phyloP scores from a whole-genome alignment of 2,888 invertebrate genomes.

The Drosophila colorata region DNA sequence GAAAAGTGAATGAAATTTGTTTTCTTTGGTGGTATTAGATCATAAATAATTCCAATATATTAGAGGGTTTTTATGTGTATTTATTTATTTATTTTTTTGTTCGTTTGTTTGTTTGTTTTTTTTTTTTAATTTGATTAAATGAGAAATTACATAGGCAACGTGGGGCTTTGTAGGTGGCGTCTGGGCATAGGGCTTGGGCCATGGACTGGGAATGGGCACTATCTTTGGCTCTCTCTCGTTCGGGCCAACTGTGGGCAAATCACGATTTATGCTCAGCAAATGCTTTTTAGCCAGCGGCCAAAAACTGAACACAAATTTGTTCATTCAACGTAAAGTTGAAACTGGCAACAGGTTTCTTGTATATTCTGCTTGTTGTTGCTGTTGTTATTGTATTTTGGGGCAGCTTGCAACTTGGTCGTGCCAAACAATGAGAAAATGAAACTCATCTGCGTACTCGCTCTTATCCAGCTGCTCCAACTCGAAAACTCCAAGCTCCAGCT shows the following conservation, averaged over 20 bases:
- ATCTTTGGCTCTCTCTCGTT: slow-evolving; percentile 38
- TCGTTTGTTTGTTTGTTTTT: too few relatives aligned
- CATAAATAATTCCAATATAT: neutral
- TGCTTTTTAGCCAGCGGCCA: slow-evolving; percentile 71
- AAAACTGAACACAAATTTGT: slow-evolving; percentile 66
- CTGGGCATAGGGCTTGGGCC: slow-evolving; percentile 3
- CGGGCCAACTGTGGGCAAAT: slow-evolving; percentile 44
- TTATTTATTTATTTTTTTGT: slow-evolving; percentile 45
- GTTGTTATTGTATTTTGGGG: slow-evolving; percentile 44
- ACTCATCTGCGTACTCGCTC: slow-evolving; percentile 73
- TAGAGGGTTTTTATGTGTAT: slow-evolving; percentile 2
- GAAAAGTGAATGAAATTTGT: slow-evolving; percentile 39
- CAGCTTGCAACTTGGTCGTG: slow-evolving; percentile 47
- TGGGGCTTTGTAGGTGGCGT: slow-evolving; percentile 56
- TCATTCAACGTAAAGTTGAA: slow-evolving; percentile 71
- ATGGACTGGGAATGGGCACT: neutral
- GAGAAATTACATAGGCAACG: slow-evolving; percentile 41
- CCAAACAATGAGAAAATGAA: slow-evolving; percentile 79
- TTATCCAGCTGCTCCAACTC: slow-evolving; percentile 40
- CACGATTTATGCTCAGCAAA: slow-evolving; percentile 76
- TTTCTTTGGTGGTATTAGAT: neutral
- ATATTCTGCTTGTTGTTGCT: slow-evolving; percentile 3
- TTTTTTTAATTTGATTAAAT: slow-evolving; percentile 33
- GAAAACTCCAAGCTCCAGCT: slow-evolving; percentile 27
- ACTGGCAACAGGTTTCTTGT: slow-evolving; percentile 64